Percentiles rank a stretch among this genome's conserved stretches.
Evolutionary conservation across 2,113 vertebrate genomes (phyloP).

Genomic region (Procapra przewalskii): DNA sequence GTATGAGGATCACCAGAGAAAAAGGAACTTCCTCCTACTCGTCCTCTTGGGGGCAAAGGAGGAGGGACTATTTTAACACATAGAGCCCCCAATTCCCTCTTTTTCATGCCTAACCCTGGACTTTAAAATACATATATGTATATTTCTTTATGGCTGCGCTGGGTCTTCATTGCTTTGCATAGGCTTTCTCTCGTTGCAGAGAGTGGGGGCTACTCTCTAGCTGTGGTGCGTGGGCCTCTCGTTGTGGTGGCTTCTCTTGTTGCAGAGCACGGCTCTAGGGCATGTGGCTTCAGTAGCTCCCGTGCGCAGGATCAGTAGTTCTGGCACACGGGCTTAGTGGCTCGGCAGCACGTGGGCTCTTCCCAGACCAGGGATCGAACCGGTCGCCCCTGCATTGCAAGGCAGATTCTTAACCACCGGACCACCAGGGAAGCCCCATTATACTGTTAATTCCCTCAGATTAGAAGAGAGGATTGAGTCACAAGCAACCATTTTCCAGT

Average conservation of each 20-base stretch:
- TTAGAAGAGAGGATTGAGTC: background rate
- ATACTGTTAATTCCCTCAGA: background rate
- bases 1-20: background rate
- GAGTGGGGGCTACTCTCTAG: accelerated
- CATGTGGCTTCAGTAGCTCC: background rate
- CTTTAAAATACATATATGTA: background rate
- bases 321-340: background rate
- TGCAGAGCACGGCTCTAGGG: background rate
- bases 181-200: background rate
- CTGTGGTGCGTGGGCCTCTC: accelerated
- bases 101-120: background rate
- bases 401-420: background rate
- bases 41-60: background rate
- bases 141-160: background rate
- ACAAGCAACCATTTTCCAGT: background rate
- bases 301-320: background rate
- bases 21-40: background rate
- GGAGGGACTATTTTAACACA: background rate
- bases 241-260: background rate
- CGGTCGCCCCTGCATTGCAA: background rate
- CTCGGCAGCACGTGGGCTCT: background rate
- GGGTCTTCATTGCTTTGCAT: background rate
- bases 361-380: background rate
- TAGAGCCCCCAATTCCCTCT: background rate
- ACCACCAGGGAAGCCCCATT: background rate